Percentiles rank a stretch among this genome's conserved stretches.
Evolutionary conservation across 2,113 vertebrate genomes (phyloP).

Genomic region (Coregonus clupeaformis): DNA sequence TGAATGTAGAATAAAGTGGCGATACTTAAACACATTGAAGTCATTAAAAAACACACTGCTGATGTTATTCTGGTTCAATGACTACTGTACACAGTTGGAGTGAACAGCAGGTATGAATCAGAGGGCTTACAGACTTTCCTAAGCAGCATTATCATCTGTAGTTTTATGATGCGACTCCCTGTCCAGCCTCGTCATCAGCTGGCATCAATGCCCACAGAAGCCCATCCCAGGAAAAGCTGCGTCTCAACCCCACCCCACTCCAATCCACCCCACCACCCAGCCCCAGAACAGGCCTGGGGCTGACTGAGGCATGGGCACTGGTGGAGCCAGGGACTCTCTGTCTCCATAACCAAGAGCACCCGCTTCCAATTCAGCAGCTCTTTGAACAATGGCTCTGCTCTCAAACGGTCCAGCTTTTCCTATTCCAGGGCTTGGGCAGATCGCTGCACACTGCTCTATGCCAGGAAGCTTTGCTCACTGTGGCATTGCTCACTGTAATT

Average conservation of each 20-base stretch:
- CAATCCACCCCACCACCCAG: conserved; percentile 13
- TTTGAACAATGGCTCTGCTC: conserved; percentile 63
- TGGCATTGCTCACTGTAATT: conserved; percentile 45
- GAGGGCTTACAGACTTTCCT: conserved; percentile 22
- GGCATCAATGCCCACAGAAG: conserved; percentile 37
- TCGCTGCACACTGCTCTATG: conserved; percentile 48
- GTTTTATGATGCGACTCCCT: conserved; percentile 24
- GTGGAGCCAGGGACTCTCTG: conserved; percentile 43
- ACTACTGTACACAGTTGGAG: neutral
- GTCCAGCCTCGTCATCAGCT: conserved; percentile 40
- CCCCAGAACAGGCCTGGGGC: conserved; percentile 8
- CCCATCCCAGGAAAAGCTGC: conserved; percentile 29
- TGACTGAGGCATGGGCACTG: conserved; percentile 40
- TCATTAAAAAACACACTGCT: neutral
- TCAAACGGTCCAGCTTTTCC: conserved; percentile 57
- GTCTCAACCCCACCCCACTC: conserved; percentile 34
- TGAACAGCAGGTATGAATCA: conserved; percentile 13
- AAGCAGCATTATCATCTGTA: neutral
- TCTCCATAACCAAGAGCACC: conserved; percentile 48
- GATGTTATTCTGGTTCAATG: neutral
- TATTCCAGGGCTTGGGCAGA: conserved; percentile 54
- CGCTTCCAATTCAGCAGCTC: conserved; percentile 63
- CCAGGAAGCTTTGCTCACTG: conserved; percentile 63
- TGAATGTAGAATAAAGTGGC: neutral
- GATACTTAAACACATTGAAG: neutral